phyloP scores from a whole-genome alignment of 1,140 invertebrate species.

The Drosophila trapezifrons region DNA sequence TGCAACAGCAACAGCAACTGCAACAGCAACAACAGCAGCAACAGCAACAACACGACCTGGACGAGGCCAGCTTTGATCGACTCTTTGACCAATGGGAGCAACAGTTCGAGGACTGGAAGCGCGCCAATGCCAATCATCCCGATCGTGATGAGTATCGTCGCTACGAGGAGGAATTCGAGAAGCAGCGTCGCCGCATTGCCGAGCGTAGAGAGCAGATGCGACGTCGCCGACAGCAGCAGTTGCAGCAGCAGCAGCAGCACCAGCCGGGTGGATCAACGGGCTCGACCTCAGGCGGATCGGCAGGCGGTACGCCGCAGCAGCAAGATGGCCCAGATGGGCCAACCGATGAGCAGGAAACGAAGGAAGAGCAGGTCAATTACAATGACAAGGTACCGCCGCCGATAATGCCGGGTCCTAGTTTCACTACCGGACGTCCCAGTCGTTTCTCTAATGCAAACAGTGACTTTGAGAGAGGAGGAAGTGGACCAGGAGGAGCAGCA shows the following conservation, averaged over 20 bases:
- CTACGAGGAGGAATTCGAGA: conserved; percentile 93
- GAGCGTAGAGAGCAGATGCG: conserved; percentile 92
- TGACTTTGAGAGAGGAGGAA: not conserved
- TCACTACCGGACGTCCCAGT: not conserved
- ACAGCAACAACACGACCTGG: conserved; percentile 81
- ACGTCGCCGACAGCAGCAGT: conserved; percentile 84
- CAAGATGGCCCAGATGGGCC: not conserved
- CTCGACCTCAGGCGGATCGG: not conserved
- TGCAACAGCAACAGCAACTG: conserved; percentile 18
- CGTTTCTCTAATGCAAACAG: not conserved
- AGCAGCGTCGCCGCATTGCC: conserved; percentile 90
- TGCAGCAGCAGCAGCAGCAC: conserved; percentile 2
- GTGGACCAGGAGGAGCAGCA: not conserved
- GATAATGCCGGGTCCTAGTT: not conserved
- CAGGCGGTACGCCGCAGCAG: not conserved
- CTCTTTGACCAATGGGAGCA: conserved; percentile 94
- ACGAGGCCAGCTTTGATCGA: conserved; percentile 91
- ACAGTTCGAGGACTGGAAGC: conserved; percentile 93
- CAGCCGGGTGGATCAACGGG: not conserved
- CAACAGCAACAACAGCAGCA: conserved; percentile 1
- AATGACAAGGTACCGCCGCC: not conserved
- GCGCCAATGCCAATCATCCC: conserved; percentile 93
- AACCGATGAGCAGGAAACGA: not conserved
- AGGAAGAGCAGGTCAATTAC: not conserved
- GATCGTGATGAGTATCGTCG: conserved; percentile 92